Evolutionary conservation across 1,140 invertebrate species (phyloP).

Genomic region (Drosophila tropicalis): DNA sequence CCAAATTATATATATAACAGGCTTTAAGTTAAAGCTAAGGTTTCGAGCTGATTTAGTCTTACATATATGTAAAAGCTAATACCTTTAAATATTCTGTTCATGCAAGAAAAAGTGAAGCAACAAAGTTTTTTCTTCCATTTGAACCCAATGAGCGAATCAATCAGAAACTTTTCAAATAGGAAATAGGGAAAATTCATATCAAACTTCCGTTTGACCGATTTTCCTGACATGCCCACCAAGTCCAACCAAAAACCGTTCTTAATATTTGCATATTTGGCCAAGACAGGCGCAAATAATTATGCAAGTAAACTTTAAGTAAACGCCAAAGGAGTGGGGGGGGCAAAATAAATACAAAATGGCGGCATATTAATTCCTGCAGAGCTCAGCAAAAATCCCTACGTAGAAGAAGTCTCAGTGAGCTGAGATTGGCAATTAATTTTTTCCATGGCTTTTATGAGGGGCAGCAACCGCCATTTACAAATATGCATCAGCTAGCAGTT

Average conservation of each 20-base stretch:
- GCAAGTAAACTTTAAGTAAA: background rate
- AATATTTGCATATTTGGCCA: slow-evolving; percentile 59
- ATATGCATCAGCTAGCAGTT: slow-evolving; percentile 39
- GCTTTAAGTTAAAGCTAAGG: too few relatives aligned
- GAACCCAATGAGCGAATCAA: slow-evolving; percentile 49
- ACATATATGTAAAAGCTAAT: too few relatives aligned
- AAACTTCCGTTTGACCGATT: slow-evolving; percentile 57
- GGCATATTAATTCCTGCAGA: slow-evolving; percentile 48
- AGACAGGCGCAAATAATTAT: slow-evolving; percentile 13
- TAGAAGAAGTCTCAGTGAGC: background rate
- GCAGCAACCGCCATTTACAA: slow-evolving; percentile 4
- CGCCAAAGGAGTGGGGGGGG: too few relatives aligned
- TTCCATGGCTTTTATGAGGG: slow-evolving; percentile 56
- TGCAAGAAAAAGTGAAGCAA: background rate
- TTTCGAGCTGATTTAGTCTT: too few relatives aligned
- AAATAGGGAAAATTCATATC: background rate
- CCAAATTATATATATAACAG: too few relatives aligned
- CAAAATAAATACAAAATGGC: slow-evolving; percentile 40
- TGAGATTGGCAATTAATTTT: slow-evolving; percentile 74
- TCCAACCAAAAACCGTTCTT: background rate
- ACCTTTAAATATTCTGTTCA: background rate
- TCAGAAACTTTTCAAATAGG: slow-evolving; percentile 48
- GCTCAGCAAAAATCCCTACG: slow-evolving; percentile 35
- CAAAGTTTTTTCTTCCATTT: background rate
- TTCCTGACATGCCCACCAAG: slow-evolving; percentile 14